These are phyloP conservation scores for Metaphire vulgaris DNA, from an alignment of 1,140 invertebrate species.

Conservation along the genomic window DNA sequence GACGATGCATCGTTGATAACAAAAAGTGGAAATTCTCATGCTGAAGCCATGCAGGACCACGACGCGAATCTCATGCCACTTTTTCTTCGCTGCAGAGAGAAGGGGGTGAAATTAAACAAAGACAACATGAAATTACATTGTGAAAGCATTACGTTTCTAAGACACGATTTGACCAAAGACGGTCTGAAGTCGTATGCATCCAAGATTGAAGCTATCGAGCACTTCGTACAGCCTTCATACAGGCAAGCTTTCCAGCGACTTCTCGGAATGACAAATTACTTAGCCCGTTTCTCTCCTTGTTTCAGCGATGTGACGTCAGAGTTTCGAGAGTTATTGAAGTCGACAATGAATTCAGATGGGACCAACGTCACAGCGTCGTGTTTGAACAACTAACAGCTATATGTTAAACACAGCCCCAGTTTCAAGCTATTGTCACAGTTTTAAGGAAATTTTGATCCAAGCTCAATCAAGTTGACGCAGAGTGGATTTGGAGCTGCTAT, in stretches of 20 bases:
- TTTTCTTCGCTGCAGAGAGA: conserved; percentile 39
- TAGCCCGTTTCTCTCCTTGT: conserved; percentile 32
- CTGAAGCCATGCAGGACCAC: background rate
- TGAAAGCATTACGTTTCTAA: conserved; percentile 20
- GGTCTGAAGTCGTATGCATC: conserved; percentile 46
- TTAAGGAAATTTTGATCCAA: conserved; percentile 33
- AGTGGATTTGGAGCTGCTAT: conserved; percentile 50
- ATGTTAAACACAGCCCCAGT: conserved; percentile 31
- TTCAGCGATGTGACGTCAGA: conserved; percentile 19
- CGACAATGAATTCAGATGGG: conserved; percentile 14
- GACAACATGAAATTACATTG: conserved; percentile 36
- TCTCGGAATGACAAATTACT: conserved; percentile 34
- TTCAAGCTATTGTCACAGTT: conserved; percentile 35
- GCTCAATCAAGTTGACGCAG: conserved; percentile 33
- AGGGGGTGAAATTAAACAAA: conserved; percentile 45
- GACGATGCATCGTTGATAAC: conserved; percentile 35
- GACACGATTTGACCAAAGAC: conserved; percentile 40
- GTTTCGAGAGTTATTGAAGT: conserved; percentile 15
- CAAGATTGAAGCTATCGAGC: conserved; percentile 44
- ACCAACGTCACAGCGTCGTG: conserved; percentile 17
- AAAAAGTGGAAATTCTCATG: background rate
- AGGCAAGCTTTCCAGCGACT: conserved; percentile 32
- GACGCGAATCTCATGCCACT: conserved; percentile 32
- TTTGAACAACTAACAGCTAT: conserved; percentile 33
- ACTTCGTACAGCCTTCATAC: conserved; percentile 31